Evolutionary conservation across 2,888 invertebrate genomes (phyloP), one percentile per base, ranked within the genome.

Genomic region (Tortrix viridana): DNA sequence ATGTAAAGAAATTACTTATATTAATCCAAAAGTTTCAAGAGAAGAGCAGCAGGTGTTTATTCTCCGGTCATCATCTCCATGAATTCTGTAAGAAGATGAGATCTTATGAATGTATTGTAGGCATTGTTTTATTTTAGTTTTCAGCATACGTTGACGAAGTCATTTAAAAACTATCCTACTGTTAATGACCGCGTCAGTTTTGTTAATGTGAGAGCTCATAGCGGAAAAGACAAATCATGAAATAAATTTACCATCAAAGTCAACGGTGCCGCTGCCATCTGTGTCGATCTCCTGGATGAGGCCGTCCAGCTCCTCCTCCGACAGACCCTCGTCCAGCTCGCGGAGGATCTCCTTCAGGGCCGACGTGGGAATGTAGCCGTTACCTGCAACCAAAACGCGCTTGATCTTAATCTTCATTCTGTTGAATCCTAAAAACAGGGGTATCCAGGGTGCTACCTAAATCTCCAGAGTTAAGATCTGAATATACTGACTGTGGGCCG

Each of bases 211-310:
- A 26, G 5, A 26, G n/a, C 2, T 26, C 3, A 37, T 38, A 14
- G 14, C 14, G 37, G 1, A n/a, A 2, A 12, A 12, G 41, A 16
- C 0, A 41, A 14, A 16, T 41, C 6, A 6, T 16, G 41, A 1
- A 41, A 2, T 14, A 6, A 22, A 58, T 87, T 88, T 89, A 98
- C 98, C 98, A 94, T 99, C 98, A 88, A 99, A 99, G 93, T 99
- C 99, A 78, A 99, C 99, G 70, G 99, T 99, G 79, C 99, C 99
- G 77, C 98, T 98, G 80, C 98, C 98, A 89, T 99, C 99, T 50
- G 98, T 97, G 90, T 99, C 99, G 79, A 99, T 98, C 93, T 99
- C 99, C 84, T 97, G 97, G 87, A 99, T 99, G 96, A 99, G 98
- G 88, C 96, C 97, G 80, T 99, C 98, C 82, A 99, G 94, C 88